A percentile compares a stretch with the other conserved stretches of the same genome.
Conservation (phyloP, 2,113 vertebrate genomes). For the Nerophis lumbriciformis region DNA sequence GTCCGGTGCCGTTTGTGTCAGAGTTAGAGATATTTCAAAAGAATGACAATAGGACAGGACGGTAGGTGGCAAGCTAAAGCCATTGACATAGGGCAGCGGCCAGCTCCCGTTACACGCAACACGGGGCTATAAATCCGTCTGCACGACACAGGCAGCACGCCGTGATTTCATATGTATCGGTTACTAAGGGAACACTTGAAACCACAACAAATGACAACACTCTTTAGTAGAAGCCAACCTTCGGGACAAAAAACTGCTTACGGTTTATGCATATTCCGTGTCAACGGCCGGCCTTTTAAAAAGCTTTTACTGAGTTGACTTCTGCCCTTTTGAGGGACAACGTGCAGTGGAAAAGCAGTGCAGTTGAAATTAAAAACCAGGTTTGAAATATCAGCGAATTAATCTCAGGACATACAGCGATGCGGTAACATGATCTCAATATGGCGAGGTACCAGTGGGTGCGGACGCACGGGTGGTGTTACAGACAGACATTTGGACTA, state of each 20-base stretch:
- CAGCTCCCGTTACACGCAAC: slow-evolving; percentile 62
- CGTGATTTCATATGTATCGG: slow-evolving; percentile 63
- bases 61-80: slow-evolving; percentile 55
- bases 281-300: slow-evolving; percentile 26
- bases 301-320: slow-evolving; percentile 31
- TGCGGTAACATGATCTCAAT: slow-evolving; percentile 49
- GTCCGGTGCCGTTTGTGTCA: slow-evolving; percentile 54
- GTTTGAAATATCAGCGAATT: slow-evolving; percentile 52
- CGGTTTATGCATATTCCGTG: slow-evolving; percentile 20
- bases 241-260: slow-evolving; percentile 28
- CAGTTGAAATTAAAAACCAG: slow-evolving; percentile 44
- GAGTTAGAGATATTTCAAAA: slow-evolving; percentile 33
- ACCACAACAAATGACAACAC: slow-evolving; percentile 57
- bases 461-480: slow-evolving; percentile 36
- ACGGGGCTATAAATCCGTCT: slow-evolving; percentile 55
- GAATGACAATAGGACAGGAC: slow-evolving; percentile 55
- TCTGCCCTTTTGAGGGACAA: slow-evolving; percentile 38
- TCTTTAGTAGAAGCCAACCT: slow-evolving; percentile 36
- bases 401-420: slow-evolving; percentile 51
- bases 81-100: slow-evolving; percentile 38
- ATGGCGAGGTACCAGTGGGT: slow-evolving; percentile 45
- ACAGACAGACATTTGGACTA: slow-evolving; percentile 33
- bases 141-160: slow-evolving; percentile 45
- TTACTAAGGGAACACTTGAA: slow-evolving; percentile 52
- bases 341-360: slow-evolving; percentile 23